These are phyloP conservation scores for Limnodromus scolopaceus DNA, from an alignment of 2,797 vertebrate species.

Conservation along the genomic window DNA sequence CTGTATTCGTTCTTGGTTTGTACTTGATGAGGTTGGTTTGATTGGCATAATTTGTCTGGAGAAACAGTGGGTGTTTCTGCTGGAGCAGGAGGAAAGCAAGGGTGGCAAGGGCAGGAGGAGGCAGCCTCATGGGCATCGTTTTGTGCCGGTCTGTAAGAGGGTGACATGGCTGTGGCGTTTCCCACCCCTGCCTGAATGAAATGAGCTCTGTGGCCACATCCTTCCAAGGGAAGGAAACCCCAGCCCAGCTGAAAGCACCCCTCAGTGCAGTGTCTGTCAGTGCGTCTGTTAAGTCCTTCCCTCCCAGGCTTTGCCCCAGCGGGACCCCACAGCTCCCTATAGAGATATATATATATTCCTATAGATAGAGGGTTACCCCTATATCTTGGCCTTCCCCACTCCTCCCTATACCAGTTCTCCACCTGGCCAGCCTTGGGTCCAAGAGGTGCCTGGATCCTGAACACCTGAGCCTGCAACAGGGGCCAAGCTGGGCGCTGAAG, in stretches of 20 bases:
- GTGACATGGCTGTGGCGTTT: neutral
- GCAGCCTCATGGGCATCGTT: rapidly evolving
- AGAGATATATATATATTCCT: neutral
- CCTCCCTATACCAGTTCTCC: neutral
- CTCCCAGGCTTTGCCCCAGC: neutral
- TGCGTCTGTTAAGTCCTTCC: neutral
- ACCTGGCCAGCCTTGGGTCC: neutral
- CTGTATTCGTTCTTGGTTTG: neutral
- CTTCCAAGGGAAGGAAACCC: neutral
- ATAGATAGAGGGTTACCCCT: neutral
- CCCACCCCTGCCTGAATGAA: neutral
- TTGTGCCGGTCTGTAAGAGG: rapidly evolving
- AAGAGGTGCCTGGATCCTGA: neutral
- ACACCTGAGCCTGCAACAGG: too few relatives aligned
- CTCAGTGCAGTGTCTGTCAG: rapidly evolving
- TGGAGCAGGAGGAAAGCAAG: neutral
- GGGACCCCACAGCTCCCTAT: neutral
- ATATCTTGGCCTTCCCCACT: neutral
- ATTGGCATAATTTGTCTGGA: neutral
- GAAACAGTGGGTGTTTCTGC: neutral
- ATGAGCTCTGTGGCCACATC: neutral
- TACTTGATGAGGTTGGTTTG: neutral
- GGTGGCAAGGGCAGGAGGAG: neutral
- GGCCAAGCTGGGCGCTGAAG: too few relatives aligned
- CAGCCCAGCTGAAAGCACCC: neutral